Evolutionary conservation across 2,113 vertebrate genomes (phyloP), one percentile per base, ranked within the genome.

Genomic region (Axis porcinus): DNA sequence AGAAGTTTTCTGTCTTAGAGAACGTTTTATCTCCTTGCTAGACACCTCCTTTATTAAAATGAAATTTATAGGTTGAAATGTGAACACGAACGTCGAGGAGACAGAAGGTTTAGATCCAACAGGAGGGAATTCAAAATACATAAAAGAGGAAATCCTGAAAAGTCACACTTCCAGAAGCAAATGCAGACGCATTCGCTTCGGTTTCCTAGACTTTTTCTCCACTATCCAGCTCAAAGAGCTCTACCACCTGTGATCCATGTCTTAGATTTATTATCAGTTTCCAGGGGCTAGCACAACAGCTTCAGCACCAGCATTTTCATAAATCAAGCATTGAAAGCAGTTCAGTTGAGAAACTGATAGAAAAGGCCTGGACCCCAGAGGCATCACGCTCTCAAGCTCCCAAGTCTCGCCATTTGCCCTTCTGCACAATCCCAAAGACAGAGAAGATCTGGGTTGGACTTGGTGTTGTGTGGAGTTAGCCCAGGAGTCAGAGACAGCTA

Each of bases 1-100:
- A 88, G 79, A 52, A 0, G 0, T 7, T 5, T 67, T 89, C 92
- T 70, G 58, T 74, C 96, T 97, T 86, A 62, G 88, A 95, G 94
- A 91, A 84, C 83, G 64, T 98, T 98, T 96, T 97, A 97, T 98
- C 98, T 98, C 97, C 94, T 98, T 93, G 67, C 94, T 97, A 97
- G 98, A 97, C 97, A 98, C 94, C 30, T 93, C 93, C 97, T 99
- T 98, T 98, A 99, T 99, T 98, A 98, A 99, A 98, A 98, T 98
- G 97, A 98, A 98, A 99, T 99, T 98, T 99, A 99, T 97, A 98
- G 98, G 96, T 97, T 96, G 97, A 98, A 97, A 98, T 84, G 96
- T 86, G 93, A 97, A 97, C 86, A 5, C 0, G 7, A 12, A 85
- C 60, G 12, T n/a, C 8, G 85, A 86, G 82, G 97, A 97, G 97